Percentiles rank a stretch among this genome's conserved stretches.
Conservation (phyloP, 2,888 invertebrate species). For the Micoletzkya japonica region DNA sequence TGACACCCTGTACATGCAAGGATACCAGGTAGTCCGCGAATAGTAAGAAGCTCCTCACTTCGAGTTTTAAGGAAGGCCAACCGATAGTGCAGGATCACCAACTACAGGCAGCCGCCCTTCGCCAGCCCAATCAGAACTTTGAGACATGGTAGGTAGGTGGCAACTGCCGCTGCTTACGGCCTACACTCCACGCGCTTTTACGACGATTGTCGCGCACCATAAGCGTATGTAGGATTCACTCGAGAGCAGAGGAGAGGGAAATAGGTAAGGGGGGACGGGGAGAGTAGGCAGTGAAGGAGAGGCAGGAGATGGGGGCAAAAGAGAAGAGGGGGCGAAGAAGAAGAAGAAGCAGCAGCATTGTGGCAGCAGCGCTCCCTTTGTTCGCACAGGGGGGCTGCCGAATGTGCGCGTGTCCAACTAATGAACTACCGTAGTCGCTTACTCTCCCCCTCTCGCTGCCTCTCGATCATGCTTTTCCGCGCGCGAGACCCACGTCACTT, state of each 20-base stretch:
- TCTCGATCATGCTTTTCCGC: background rate
- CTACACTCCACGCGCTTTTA: too few relatives aligned
- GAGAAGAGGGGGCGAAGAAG: background rate
- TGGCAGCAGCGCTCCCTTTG: background rate
- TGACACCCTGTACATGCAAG: background rate
- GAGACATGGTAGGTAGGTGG: too few relatives aligned
- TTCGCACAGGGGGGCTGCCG: background rate
- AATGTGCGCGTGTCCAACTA: conserved; percentile 12
- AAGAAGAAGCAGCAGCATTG: background rate
- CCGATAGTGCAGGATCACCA: too few relatives aligned
- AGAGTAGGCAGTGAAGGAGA: too few relatives aligned
- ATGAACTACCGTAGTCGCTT: background rate
- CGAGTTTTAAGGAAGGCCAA: too few relatives aligned
- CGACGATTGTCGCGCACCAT: too few relatives aligned
- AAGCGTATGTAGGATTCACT: conserved; percentile 19
- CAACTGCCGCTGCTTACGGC: too few relatives aligned
- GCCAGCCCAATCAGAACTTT: too few relatives aligned
- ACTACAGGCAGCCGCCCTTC: too few relatives aligned
- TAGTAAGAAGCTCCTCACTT: too few relatives aligned
- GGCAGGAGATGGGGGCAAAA: too few relatives aligned
- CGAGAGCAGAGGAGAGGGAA: conserved; percentile 18
- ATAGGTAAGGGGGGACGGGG: too few relatives aligned
- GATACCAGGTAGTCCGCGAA: conserved; percentile 10
- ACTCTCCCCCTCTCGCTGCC: background rate
- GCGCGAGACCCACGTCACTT: background rate